Percentiles rank a stretch among this genome's conserved stretches.
Evolutionary conservation across 2,888 invertebrate species (phyloP).

Genomic region (Sthenelais limicola): DNA sequence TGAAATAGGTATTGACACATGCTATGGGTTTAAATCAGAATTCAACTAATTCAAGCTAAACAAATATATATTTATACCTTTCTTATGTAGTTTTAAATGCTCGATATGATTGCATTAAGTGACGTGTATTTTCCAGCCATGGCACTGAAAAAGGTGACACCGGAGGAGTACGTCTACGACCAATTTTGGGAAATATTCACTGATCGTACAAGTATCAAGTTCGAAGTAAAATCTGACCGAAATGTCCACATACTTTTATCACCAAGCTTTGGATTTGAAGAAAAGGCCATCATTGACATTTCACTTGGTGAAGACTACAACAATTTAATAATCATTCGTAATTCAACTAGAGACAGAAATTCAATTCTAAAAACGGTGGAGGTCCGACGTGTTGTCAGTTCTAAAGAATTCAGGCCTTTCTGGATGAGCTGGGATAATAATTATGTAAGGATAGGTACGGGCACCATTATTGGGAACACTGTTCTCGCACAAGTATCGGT

Average conservation of each 20-base stretch:
- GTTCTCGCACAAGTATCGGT: too few species aligned
- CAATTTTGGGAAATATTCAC: slow-evolving; percentile 2
- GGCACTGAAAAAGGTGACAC: slow-evolving; percentile 6
- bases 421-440: slow-evolving; percentile 11
- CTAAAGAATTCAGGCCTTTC: neutral
- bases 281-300: neutral
- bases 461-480: too few species aligned
- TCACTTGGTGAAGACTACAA: slow-evolving; percentile 1
- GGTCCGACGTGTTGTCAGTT: neutral
- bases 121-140: too few species aligned
- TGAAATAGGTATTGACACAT: slow-evolving; percentile 5
- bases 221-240: neutral
- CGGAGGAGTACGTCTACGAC: slow-evolving; percentile 15
- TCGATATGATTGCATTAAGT: slow-evolving; percentile 5
- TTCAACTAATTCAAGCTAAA: neutral
- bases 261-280: neutral
- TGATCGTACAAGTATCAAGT: slow-evolving; percentile 3
- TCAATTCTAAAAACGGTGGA: neutral
- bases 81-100: neutral
- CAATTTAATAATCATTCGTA: neutral
- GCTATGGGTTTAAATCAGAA: too few species aligned
- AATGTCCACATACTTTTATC: neutral
- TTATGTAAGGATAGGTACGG: neutral
- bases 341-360: neutral
- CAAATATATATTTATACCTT: neutral